Base-by-base conservation (phyloP, 2,113 vertebrate genomes). In the Psittacula cyanocephala region DNA sequence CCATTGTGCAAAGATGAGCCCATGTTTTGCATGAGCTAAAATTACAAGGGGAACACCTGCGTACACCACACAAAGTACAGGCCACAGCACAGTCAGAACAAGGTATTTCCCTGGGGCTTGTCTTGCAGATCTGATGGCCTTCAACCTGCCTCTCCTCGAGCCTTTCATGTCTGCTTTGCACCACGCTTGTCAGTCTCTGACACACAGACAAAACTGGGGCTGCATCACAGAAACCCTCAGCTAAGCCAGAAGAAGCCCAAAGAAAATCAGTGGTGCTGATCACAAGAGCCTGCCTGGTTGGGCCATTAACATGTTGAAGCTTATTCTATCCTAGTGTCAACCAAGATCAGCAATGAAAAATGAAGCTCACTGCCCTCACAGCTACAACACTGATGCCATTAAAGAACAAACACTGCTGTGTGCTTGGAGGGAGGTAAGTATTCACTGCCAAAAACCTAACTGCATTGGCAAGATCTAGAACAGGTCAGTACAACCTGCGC, bases 1-100 rank as follows among this genome's bases (percentile, higher is more conserved):
- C 74, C 44, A 22, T 90, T 46, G 72, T 24, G 47, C 41, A 88
- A 91, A 81, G 57, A 94, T 39, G 23, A 96, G 31, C 16, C 76
- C 33, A 3, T 64, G 70, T 60, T 95, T 86, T 87, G 47, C 57
- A 89, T 12, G 1, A 88, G 90, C 88, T 96, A 94, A 81, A 94
- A 85, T 96, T 94, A 97, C 89, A 92, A 46, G 41, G 43, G 62
- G 35, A 88, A 64, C 93, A 95, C 77, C 92, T 95, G 93, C 3
- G n/a, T 62, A 82, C 1, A 53, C 92, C 92, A 96, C 80, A 92
- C 95, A 93, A 95, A 92, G 65, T 44, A 78, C 57, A 88, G 72
- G 72, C 28, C 80, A 71, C 35, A 79, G 86, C 71, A 76, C 57
- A 70, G 22, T 27, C 75, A 77, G 85, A 96, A 79, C 52, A 69